Conservation (phyloP, 2,888 invertebrate species). For the Epiblema foenella region DNA sequence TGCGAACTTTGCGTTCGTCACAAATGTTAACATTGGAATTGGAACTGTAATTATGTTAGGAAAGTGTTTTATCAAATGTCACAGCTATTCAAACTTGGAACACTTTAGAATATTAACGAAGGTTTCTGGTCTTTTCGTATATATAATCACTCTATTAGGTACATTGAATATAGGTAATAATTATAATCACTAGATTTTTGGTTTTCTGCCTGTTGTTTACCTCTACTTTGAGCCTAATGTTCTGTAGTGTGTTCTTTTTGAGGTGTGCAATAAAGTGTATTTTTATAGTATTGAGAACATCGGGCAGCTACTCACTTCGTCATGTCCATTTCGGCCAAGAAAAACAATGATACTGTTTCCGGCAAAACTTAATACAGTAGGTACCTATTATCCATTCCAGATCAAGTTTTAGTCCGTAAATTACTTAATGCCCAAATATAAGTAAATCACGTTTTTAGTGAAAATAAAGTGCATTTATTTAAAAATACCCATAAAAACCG, state of each 20-base stretch:
- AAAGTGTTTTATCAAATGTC: background rate
- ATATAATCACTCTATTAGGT: background rate
- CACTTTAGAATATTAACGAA: background rate
- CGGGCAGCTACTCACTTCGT: background rate
- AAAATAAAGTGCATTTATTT: too few species aligned
- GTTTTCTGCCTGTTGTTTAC: too few species aligned
- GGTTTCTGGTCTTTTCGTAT: background rate
- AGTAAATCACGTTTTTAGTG: too few species aligned
- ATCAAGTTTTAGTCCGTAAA: too few species aligned
- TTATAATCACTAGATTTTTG: too few species aligned
- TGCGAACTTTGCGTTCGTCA: constrained; percentile 19
- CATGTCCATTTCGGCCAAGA: background rate
- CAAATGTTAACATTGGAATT: constrained; percentile 8
- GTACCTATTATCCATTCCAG: too few species aligned
- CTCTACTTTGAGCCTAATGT: too few species aligned
- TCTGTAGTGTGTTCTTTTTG: too few species aligned
- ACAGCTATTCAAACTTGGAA: background rate
- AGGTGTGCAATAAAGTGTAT: too few species aligned
- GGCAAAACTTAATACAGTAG: background rate
- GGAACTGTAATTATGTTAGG: background rate
- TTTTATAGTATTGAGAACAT: too few species aligned
- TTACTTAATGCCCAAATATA: too few species aligned
- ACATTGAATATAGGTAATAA: background rate
- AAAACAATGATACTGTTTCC: background rate
- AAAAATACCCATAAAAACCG: too few species aligned